Evolutionary conservation across 2,888 invertebrate genomes (phyloP).

Genomic region (Melanotus villosus): DNA sequence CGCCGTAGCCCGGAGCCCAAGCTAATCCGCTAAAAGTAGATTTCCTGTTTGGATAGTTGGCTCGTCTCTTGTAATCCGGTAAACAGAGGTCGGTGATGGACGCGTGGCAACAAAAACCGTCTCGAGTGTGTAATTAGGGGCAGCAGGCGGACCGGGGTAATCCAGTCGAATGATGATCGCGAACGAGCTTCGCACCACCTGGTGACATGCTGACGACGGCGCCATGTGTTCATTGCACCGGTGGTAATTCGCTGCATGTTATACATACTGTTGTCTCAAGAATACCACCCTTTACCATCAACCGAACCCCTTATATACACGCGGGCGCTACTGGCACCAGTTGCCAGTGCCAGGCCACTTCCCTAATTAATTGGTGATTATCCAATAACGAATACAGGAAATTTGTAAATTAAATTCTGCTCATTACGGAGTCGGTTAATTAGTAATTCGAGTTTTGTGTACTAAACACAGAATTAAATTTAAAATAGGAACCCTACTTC

Average conservation of each 20-base stretch:
- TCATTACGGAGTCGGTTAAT: conserved; percentile 10
- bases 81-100: conserved; percentile 50
- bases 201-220: conserved; percentile 30
- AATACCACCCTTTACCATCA: not conserved
- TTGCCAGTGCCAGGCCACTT: conserved; percentile 40
- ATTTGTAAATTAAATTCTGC: conserved; percentile 33
- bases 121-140: conserved; percentile 44
- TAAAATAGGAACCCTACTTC: too few species aligned
- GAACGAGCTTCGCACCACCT: conserved; percentile 42
- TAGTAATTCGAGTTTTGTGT: conserved; percentile 1
- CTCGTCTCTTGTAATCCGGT: conserved; percentile 51
- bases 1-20: conserved; percentile 47
- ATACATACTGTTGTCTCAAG: not conserved
- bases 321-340: not conserved
- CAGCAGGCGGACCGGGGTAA: conserved; percentile 39
- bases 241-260: not conserved
- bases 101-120: conserved; percentile 46
- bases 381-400: conserved; percentile 48
- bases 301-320: too few species aligned
- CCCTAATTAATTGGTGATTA: conserved; percentile 49
- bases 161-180: conserved; percentile 40
- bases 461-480: not conserved
- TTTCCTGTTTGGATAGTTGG: conserved; percentile 51
- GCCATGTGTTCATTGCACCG: conserved; percentile 1
- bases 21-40: conserved; percentile 56